Conservation (phyloP, 2,797 vertebrate species). For the Meriones psammophilus region DNA sequence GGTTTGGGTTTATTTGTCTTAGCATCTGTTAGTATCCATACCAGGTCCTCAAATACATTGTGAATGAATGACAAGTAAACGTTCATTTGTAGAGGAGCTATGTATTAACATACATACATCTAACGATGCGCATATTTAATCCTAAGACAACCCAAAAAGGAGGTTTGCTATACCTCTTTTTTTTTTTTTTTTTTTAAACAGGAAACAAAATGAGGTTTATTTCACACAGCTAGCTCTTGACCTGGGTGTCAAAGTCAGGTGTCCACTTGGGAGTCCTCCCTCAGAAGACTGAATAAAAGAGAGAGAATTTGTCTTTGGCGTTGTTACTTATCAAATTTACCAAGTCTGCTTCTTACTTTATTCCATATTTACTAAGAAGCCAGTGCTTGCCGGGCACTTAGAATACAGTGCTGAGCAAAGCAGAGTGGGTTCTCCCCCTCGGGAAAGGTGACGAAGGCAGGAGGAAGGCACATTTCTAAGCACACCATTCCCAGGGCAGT, state of each 20-base stretch:
- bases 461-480: neutral
- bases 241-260: neutral
- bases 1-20: conserved; percentile 26
- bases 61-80: neutral
- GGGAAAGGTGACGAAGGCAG: neutral
- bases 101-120: too few species aligned
- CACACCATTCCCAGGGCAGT: neutral
- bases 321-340: conserved; percentile 19
- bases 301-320: conserved; percentile 1
- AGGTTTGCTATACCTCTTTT: neutral
- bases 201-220: conserved; percentile 46
- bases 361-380: conserved; percentile 46
- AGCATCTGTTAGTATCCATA: neutral
- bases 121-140: conserved; percentile 14
- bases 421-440: neutral
- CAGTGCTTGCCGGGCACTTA: neutral
- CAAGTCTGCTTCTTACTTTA: neutral
- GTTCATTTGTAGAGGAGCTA: neutral
- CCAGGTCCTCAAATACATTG: neutral
- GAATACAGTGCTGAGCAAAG: conserved; percentile 41
- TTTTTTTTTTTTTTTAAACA: neutral
- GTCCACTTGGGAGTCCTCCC: neutral
- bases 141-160: conserved; percentile 5
- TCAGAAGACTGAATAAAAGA: conserved; percentile 26
- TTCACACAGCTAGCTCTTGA: neutral